Conservation (phyloP, 2,888 invertebrate species). For the Ischnura elegans region DNA sequence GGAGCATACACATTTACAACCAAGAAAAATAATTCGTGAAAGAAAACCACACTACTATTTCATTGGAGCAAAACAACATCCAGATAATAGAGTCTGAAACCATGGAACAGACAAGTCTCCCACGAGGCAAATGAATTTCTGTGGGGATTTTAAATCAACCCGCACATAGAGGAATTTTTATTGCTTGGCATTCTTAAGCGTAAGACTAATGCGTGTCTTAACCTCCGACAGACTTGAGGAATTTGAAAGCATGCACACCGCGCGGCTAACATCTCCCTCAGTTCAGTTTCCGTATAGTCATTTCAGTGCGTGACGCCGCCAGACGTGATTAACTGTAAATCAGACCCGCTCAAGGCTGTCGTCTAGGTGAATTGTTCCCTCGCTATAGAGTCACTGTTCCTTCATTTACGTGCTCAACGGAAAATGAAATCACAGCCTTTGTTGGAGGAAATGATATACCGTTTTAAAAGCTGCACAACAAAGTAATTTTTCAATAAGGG, state of each 20-base stretch:
- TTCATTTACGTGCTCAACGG: not conserved
- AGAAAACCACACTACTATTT: too few species aligned
- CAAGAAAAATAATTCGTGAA: too few species aligned
- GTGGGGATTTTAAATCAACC: too few species aligned
- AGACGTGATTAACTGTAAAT: slow-evolving; percentile 1
- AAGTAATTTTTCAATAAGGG: too few species aligned
- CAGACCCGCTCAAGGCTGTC: not conserved
- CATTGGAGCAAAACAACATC: too few species aligned
- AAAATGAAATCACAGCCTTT: not conserved
- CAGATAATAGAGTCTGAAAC: too few species aligned
- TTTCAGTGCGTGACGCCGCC: not conserved
- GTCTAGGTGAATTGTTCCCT: not conserved
- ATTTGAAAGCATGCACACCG: not conserved
- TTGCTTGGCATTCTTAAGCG: not conserved
- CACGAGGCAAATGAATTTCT: too few species aligned
- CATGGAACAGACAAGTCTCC: too few species aligned
- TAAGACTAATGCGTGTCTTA: not conserved
- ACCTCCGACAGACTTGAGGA: too few species aligned
- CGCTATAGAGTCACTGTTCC: not conserved
- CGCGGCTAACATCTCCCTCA: not conserved
- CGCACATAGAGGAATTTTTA: not conserved
- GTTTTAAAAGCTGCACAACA: not conserved
- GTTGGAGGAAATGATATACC: not conserved
- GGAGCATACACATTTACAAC: too few species aligned
- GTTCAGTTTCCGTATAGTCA: not conserved